These are phyloP conservation scores for Leptothorax acervorum DNA, from an alignment of 2,888 invertebrate genomes.

Conservation along the genomic window DNA sequence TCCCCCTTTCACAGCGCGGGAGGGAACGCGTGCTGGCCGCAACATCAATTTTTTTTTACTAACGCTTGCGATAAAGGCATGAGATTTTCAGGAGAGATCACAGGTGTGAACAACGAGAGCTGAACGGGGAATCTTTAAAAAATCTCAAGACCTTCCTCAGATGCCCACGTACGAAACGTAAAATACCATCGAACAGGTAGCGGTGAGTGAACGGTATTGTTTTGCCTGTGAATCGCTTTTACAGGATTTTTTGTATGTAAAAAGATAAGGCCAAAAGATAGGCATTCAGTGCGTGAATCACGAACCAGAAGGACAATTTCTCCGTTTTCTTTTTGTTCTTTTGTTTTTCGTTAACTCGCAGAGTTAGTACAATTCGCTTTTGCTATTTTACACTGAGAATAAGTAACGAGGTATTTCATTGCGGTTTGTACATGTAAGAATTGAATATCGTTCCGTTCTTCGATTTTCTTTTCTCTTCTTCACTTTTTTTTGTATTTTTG, in stretches of 20 bases:
- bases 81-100: neutral
- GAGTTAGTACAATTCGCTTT: slow-evolving; percentile 63
- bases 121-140: neutral
- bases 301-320: slow-evolving; percentile 70
- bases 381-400: slow-evolving; percentile 57
- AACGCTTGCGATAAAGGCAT: slow-evolving; percentile 19
- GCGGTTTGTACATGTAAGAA: slow-evolving; percentile 56
- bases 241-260: slow-evolving; percentile 65
- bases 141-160: slow-evolving; percentile 12
- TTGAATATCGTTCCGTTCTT: slow-evolving; percentile 55
- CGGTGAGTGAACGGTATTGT: slow-evolving; percentile 41
- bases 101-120: neutral
- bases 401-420: slow-evolving; percentile 73
- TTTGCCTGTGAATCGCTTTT: slow-evolving; percentile 43
- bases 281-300: slow-evolving; percentile 76
- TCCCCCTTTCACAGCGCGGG: neutral
- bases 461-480: slow-evolving; percentile 7
- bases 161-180: slow-evolving; percentile 6
- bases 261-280: slow-evolving; percentile 83
- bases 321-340: slow-evolving; percentile 7
- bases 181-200: slow-evolving; percentile 31
- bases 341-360: slow-evolving; percentile 59
- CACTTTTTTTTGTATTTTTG: slow-evolving; percentile 51
- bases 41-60: slow-evolving; percentile 30
- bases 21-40: slow-evolving; percentile 7